Conservation (phyloP, 1,140 invertebrate species). For the Vanessa atalanta region DNA sequence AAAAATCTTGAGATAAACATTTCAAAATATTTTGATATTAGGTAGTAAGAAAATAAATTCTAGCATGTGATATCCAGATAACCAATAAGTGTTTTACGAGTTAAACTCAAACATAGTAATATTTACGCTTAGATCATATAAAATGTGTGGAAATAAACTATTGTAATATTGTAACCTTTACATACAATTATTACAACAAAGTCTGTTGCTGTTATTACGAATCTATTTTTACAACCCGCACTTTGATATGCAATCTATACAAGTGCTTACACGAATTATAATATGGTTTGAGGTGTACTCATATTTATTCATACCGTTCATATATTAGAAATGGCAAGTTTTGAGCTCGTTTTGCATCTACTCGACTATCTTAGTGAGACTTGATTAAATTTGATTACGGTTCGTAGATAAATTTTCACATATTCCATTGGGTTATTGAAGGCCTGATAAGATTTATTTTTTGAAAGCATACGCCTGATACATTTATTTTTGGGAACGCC, state of each 20-base stretch:
- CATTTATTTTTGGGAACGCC: neutral
- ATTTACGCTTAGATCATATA: too few relatives aligned
- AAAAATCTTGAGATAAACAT: too few relatives aligned
- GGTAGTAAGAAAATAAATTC: too few relatives aligned
- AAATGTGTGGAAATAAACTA: too few relatives aligned
- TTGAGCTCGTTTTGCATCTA: conserved; percentile 36
- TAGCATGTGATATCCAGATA: too few relatives aligned
- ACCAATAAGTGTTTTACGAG: too few relatives aligned
- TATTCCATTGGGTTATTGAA: conserved; percentile 26
- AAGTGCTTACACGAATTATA: conserved; percentile 27
- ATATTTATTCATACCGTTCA: neutral
- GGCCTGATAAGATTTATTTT: conserved; percentile 23
- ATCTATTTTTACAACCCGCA: conserved; percentile 24
- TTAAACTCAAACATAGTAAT: too few relatives aligned
- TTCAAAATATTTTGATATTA: too few relatives aligned
- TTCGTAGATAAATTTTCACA: conserved; percentile 27
- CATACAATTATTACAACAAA: neutral
- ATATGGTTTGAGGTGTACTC: conserved; percentile 17
- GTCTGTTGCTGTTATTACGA: neutral
- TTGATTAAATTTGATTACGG: conserved; percentile 36
- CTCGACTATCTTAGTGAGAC: conserved; percentile 19
- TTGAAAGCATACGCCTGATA: neutral
- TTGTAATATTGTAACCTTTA: too few relatives aligned
- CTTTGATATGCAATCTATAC: conserved; percentile 16
- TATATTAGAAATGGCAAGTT: conserved; percentile 34